phyloP scores from a whole-genome alignment of 2,113 vertebrate genomes.

The Gracilinanus agilis region DNA sequence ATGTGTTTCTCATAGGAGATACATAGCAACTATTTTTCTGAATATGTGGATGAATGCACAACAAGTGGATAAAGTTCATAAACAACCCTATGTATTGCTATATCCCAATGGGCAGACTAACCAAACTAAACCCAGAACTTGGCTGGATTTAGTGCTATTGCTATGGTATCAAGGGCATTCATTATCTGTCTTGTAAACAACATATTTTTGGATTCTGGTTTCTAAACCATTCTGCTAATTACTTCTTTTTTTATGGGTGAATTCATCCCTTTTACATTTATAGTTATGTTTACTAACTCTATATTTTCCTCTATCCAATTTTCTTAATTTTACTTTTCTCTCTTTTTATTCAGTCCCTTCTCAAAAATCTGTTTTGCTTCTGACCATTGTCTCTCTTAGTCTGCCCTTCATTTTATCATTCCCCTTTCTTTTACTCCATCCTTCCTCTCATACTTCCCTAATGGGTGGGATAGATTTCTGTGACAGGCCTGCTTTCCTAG shows the following conservation, averaged over 20 bases:
- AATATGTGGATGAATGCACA: not conserved
- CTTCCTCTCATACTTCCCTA: not conserved
- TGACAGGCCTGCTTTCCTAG: too few relatives aligned
- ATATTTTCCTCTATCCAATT: not conserved
- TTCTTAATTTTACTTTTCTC: not conserved
- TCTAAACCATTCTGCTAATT: not conserved
- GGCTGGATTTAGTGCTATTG: not conserved
- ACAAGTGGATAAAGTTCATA: not conserved
- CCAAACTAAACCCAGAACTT: not conserved
- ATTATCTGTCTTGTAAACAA: not conserved
- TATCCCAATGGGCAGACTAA: not conserved
- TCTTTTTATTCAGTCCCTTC: not conserved
- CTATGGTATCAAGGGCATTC: slow-evolving; percentile 14
- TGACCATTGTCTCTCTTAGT: not conserved
- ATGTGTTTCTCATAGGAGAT: not conserved
- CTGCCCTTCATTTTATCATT: not conserved
- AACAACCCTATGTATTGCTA: not conserved
- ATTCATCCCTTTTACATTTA: not conserved
- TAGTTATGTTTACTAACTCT: not conserved
- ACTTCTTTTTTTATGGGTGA: not conserved
- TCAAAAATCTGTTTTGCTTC: not conserved
- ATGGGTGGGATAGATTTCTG: not conserved
- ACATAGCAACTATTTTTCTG: not conserved
- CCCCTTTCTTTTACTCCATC: not conserved
- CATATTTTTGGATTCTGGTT: not conserved